phyloP scores from a whole-genome alignment of 2,113 vertebrate genomes.

The Scomber colias region DNA sequence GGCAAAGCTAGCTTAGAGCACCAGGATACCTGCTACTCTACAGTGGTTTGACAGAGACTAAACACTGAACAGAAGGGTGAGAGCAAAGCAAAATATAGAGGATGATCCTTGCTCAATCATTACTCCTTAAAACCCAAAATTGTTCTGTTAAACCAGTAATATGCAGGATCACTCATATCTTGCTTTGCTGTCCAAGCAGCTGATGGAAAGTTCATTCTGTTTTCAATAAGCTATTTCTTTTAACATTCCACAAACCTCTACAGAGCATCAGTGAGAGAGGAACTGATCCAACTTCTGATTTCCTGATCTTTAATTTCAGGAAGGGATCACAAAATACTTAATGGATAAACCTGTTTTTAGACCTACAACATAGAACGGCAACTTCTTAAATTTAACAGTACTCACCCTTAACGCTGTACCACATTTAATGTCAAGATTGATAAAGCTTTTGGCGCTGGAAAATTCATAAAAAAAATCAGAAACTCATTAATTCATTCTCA shows the following conservation, averaged over 20 bases:
- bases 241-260: slow-evolving; percentile 30
- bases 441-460: slow-evolving; percentile 29
- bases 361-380: not conserved
- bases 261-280: slow-evolving; percentile 20
- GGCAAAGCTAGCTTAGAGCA: slow-evolving; percentile 1
- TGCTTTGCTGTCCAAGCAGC: slow-evolving; percentile 20
- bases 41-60: slow-evolving; percentile 19
- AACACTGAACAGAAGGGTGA: slow-evolving; percentile 24
- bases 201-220: slow-evolving; percentile 33
- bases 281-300: slow-evolving; percentile 25
- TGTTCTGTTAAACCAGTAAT: not conserved
- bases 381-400: slow-evolving; percentile 34
- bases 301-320: slow-evolving; percentile 30
- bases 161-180: slow-evolving; percentile 1
- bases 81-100: slow-evolving; percentile 9
- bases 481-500: slow-evolving; percentile 61
- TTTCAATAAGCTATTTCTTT: slow-evolving; percentile 33
- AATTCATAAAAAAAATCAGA: slow-evolving; percentile 37
- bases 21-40: not conserved
- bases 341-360: slow-evolving; percentile 21
- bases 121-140: not conserved
- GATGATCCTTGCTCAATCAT: slow-evolving; percentile 13
- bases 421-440: slow-evolving; percentile 30
- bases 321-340: slow-evolving; percentile 16
- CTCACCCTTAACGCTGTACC: not conserved